Evolutionary conservation across 2,797 vertebrate genomes (phyloP).

Genomic region (Spinibarbus caldwelli): DNA sequence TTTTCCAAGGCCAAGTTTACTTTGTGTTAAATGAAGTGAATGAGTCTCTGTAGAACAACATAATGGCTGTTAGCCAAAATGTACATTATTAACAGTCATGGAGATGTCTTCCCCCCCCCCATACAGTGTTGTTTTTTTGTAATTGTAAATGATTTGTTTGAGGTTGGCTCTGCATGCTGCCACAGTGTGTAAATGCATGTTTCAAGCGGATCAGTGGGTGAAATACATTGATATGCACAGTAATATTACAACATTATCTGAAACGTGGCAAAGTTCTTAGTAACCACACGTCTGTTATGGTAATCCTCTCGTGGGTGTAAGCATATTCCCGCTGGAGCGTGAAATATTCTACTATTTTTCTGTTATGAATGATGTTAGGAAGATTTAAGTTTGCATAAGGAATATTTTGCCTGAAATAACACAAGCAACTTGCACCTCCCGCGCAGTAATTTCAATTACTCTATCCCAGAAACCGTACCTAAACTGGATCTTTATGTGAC

Average conservation of each 20-base stretch:
- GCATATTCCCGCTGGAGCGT: conserved; percentile 1
- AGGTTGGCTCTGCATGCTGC: not conserved
- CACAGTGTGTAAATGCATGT: conserved; percentile 25
- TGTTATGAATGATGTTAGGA: conserved; percentile 27
- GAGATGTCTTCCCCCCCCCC: not conserved
- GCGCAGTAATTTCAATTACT: conserved; percentile 3
- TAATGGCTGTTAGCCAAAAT: not conserved
- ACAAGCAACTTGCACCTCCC: not conserved
- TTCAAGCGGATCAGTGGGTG: conserved; percentile 34
- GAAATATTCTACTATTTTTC: conserved; percentile 16
- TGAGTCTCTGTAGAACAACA: not conserved
- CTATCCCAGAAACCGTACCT: not conserved
- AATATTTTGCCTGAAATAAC: conserved; percentile 9
- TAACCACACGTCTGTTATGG: conserved; percentile 5
- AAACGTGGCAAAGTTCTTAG: conserved; percentile 38
- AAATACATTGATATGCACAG: conserved; percentile 38
- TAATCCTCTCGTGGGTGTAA: conserved; percentile 43
- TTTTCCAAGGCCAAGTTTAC: conserved; percentile 11
- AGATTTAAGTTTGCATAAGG: conserved; percentile 21
- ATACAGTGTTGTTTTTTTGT: not conserved
- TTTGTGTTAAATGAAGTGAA: not conserved
- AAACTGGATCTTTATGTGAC: conserved; percentile 19
- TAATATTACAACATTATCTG: conserved; percentile 43
- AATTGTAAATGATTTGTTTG: conserved; percentile 25
- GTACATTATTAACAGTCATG: not conserved